Conservation (phyloP, 2,113 vertebrate genomes). For the Vidua chalybeata region DNA sequence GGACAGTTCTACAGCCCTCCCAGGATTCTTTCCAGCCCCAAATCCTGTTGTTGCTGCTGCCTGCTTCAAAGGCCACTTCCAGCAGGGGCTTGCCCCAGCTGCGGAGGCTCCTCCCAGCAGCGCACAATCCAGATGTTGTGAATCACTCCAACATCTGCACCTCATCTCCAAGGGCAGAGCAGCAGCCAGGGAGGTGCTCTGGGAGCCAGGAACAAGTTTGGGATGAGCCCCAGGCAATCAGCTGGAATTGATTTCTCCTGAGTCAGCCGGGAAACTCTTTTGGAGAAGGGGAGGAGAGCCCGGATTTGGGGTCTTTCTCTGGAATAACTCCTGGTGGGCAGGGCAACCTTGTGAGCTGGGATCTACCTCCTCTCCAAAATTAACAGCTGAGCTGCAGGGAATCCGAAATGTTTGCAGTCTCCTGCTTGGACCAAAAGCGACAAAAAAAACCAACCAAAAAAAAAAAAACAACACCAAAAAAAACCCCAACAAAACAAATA, state of each 20-base stretch:
- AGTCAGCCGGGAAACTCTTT: fast-evolving
- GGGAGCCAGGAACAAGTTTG: fast-evolving
- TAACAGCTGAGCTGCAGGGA: conserved; percentile 57
- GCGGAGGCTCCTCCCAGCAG: fast-evolving
- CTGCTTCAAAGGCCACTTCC: not conserved
- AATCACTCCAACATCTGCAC: conserved; percentile 4
- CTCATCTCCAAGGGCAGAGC: not conserved
- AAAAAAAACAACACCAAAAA: too few species aligned
- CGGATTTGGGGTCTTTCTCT: not conserved
- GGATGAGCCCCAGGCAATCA: not conserved
- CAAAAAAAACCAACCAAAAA: not conserved
- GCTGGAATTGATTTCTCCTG: not conserved
- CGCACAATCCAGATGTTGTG: not conserved
- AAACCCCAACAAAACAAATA: too few species aligned
- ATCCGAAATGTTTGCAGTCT: conserved; percentile 58
- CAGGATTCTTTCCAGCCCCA: not conserved
- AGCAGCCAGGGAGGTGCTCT: not conserved
- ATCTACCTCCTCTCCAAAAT: not conserved
- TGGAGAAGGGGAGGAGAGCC: not conserved
- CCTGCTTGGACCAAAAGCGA: conserved; percentile 44
- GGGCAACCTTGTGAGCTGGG: not conserved
- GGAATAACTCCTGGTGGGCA: not conserved
- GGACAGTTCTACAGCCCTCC: not conserved
- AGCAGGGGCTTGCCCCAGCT: not conserved
- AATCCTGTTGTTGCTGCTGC: fast-evolving